Evolutionary conservation across 2,113 vertebrate genomes (phyloP), one percentile per base, ranked within the genome.

Genomic region (Xiphophorus couchianus): DNA sequence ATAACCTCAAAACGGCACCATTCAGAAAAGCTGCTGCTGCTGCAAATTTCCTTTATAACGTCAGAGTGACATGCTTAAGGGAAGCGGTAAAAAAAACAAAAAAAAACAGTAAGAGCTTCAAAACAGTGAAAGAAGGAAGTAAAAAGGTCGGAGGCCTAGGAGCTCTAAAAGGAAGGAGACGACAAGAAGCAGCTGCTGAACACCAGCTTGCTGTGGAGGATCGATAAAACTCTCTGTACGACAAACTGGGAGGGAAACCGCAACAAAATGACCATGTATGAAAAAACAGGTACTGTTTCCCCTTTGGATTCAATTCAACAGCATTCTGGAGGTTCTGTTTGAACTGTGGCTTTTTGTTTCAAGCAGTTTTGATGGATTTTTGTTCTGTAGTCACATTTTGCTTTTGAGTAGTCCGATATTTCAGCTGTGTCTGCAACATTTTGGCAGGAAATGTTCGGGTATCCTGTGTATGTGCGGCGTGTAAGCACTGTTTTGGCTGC

Each of bases 51-150:
- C 48, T 54, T 54, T 19, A 54, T 8, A 54, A 9, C 6, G 5
- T 54, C 15, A 54, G 7, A 54, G 19, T 5, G 48, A 54, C 17
- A 58, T 9, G 5, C 51, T 58, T n/a, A 3, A 58, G 51, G 51
- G 51, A 58, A 58, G 51, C 22, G 10, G 51, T 8, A 51, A 51
- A 5, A 42, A 19, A 48, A 10, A 9, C 8, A 25, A 51, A 5
- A 13, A 17, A 48, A 58, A 19, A 0, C 30, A 76, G 48, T 27
- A 33, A 28, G 22, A 35, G 48, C 72, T 25, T 65, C 28, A 71
- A 22, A 22, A 17, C 22, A 62, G 29, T 35, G 22, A 87, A 86
- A 84, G 8, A 82, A 83, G 91, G 90, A 92, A 92, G 86, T 86
- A 54, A 80, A 28, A 71, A 73, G n/a, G 44, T 42, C 0, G 0